Evolutionary conservation across 2,797 vertebrate species (phyloP).

Genomic region (Arrhamphus sclerolepis): DNA sequence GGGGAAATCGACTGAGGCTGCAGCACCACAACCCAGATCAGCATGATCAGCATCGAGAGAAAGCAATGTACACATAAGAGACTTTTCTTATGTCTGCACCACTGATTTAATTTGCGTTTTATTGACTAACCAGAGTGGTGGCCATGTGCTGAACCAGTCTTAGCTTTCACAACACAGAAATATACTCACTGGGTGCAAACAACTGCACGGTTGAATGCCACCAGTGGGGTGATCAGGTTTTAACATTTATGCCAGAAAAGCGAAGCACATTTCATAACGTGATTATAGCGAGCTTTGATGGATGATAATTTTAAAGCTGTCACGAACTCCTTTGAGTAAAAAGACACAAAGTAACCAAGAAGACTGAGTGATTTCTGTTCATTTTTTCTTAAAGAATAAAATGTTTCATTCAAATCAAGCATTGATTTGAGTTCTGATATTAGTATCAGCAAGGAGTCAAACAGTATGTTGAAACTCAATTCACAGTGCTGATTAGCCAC

Average conservation of each 20-base stretch:
- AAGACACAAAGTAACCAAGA: conserved; percentile 7
- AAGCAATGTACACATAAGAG: not conserved
- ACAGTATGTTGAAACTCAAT: no score
- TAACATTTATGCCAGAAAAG: not conserved
- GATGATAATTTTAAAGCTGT: conserved; percentile 7
- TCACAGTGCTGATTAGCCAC: no score
- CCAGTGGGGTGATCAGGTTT: conserved; percentile 2
- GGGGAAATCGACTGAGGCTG: conserved; percentile 22
- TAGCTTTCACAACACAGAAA: conserved; percentile 6
- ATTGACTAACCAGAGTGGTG: conserved; percentile 13
- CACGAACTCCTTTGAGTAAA: not conserved
- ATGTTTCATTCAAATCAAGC: no score
- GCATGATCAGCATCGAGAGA: not conserved
- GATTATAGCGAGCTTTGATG: not conserved
- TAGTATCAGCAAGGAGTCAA: no score
- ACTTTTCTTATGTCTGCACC: not conserved
- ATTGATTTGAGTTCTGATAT: no score
- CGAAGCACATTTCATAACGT: conserved; percentile 16
- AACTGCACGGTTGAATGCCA: conserved; percentile 39
- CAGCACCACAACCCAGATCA: not conserved
- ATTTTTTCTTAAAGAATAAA: not conserved
- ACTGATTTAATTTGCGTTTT: conserved; percentile 4
- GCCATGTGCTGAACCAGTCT: not conserved
- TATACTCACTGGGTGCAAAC: conserved; percentile 15
- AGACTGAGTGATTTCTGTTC: not conserved